Conservation (phyloP, 1,140 invertebrate genomes). For the Aradophagus sp. region DNA sequence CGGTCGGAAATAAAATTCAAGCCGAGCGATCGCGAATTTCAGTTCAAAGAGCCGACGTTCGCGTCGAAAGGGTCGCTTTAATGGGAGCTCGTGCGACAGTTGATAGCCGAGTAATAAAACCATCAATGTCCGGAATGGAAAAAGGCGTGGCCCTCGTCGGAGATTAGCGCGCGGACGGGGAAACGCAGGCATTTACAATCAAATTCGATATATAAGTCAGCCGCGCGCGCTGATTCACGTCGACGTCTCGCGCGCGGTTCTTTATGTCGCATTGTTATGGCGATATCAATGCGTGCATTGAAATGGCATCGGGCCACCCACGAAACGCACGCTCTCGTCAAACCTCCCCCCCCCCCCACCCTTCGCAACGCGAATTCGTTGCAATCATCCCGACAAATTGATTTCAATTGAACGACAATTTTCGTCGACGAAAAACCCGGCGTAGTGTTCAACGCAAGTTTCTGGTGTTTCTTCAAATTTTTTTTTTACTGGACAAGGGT, state of each 20-base stretch:
- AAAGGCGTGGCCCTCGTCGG: conserved; percentile 31
- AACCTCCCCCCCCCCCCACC: background rate
- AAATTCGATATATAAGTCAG: conserved; percentile 32
- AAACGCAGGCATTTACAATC: conserved; percentile 17
- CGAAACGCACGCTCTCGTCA: conserved; percentile 9
- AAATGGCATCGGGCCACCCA: conserved; percentile 42
- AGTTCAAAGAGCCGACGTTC: background rate
- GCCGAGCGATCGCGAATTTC: background rate
- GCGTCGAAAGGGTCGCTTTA: no score
- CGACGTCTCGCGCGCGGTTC: conserved; percentile 5
- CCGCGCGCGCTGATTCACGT: conserved; percentile 1
- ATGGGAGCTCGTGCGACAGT: background rate
- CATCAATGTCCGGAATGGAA: conserved; percentile 16
- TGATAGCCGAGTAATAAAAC: conserved; percentile 32
- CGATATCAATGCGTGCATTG: conserved; percentile 44
- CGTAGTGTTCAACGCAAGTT: no score
- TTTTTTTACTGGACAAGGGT: no score
- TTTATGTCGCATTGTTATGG: conserved; percentile 39
- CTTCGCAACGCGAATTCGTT: background rate
- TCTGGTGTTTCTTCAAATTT: no score
- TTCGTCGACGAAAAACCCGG: background rate
- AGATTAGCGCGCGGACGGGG: conserved; percentile 29
- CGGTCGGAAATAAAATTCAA: no score
- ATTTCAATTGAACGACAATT: conserved; percentile 16
- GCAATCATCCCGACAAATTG: no score